Evolutionary conservation across 2,113 vertebrate species (phyloP), one percentile per base, ranked within the genome.

Genomic region (Eurystomus gularis): DNA sequence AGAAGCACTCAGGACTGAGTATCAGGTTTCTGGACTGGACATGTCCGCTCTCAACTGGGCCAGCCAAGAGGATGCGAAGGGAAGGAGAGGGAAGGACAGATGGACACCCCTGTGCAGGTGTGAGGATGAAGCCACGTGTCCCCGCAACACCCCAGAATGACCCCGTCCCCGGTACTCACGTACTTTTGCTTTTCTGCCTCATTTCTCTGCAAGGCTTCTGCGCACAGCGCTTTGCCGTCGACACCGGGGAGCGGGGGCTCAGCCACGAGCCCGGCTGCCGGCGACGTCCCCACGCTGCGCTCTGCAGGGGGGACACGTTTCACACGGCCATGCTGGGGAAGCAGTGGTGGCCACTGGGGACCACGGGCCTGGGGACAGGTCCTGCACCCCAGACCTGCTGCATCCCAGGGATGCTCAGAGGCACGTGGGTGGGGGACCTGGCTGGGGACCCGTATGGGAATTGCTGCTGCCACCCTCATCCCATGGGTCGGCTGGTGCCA

Each of bases 181-280:
- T 98, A 99, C 99, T 98, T 98, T 60, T 99, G 98, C 78, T 98
- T 98, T 88, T 98, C 98, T n/a, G 97, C 97, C 96, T 98, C 98
- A 98, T 99, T 97, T 96, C 98, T 98, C 90, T 98, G 98, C 95
- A 97, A 98, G 89, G 98, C 94, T 64, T 98, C 98, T 24, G 97
- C 86, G 71, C 98, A 93, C 57, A 96, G 96, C 28, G 97, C 97
- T 95, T 98, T 98, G 98, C 98, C 97, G 92, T 98, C 98, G 71
- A 97, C 91, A 82, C 98, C 97, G n/a, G 98, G 97, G 71, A 97
- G 94, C 68, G 71, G 97, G 94, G 96, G 88, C 69, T 97, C 97
- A 49, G 98, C 95, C 1, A 87, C 75, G 54, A 95, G 96, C 75
- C 93, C 85, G 2, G 94, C 66, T 1, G 88, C 77, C 0, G 96